A percentile compares a stretch with the other conserved stretches of the same genome.
Conservation (phyloP, 2,888 invertebrate species). For the Platerodrilus igneus region DNA sequence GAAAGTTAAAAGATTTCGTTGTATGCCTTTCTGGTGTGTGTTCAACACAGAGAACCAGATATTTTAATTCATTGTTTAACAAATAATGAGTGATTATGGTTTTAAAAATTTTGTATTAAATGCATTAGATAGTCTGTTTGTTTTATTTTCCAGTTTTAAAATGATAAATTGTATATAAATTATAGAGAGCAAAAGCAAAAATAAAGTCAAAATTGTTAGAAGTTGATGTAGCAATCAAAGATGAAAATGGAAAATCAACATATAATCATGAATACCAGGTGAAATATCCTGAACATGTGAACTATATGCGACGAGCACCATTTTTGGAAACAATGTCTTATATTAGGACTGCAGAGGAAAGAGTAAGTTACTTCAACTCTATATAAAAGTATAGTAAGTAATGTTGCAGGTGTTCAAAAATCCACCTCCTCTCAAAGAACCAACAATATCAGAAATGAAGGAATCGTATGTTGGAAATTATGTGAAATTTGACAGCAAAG, state of each 20-base stretch:
- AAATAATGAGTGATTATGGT: no score
- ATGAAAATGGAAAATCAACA: slow-evolving; percentile 30
- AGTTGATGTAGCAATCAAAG: slow-evolving; percentile 32
- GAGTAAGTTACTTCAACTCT: slow-evolving; percentile 24
- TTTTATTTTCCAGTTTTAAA: neutral
- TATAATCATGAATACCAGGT: slow-evolving; percentile 28
- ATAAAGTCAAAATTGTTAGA: slow-evolving; percentile 31
- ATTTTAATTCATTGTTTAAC: no score
- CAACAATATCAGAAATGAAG: slow-evolving; percentile 37
- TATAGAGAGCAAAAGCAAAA: slow-evolving; percentile 36
- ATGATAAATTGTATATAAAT: no score
- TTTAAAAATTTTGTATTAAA: no score
- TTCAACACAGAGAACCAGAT: no score
- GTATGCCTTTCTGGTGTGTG: no score
- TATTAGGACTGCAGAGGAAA: slow-evolving; percentile 36
- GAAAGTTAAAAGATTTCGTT: no score
- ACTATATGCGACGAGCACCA: slow-evolving; percentile 20
- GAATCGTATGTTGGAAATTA: slow-evolving; percentile 32
- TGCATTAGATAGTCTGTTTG: no score
- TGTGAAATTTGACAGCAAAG: slow-evolving; percentile 16
- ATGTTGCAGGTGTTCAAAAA: slow-evolving; percentile 34
- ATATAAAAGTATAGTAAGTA: neutral
- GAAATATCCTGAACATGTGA: slow-evolving; percentile 28
- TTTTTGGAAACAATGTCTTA: slow-evolving; percentile 27
- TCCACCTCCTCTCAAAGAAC: slow-evolving; percentile 34